Base-by-base conservation (phyloP, 2,797 vertebrate species). In the Bradypodion pumilum region DNA sequence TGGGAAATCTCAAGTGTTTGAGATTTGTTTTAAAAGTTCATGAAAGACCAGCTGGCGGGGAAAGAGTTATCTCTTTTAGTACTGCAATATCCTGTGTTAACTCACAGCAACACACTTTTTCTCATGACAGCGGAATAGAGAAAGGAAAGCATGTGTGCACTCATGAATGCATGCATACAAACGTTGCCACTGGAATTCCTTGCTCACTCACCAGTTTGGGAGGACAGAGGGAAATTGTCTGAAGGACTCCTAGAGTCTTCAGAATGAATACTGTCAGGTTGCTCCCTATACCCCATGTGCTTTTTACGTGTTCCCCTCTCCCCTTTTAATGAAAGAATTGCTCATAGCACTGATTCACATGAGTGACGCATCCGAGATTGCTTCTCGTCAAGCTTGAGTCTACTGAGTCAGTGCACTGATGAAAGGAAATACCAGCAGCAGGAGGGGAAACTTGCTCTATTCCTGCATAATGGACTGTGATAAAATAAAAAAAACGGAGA, bases 221-320 rank as follows among this genome's bases (percentile, higher is more conserved):
- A 90, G 89, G 90, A 81, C 85, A 87, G 82, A 85, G 52, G 86
- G 88, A 86, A 69, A 85, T 89, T 80, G 88, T 89, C 37, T 76
- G 88, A 75, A 86, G 87, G 78, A 32, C 63, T 59, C 80, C 46
- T 12, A 0, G 29, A 27, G 66, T 87, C 59, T 3, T 32, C 25
- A 56, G 80, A 10, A 82, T 56, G 15, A 49, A 2, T 3, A 70
- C 25, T 88, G 1, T 1, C 16, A 63, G 5, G 16, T 37, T 0
- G 27, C 35, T 60, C 70, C 21, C 35, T 5, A 60, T 8, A 69
- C 52, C 77, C 44, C 56, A 7, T 19, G n/a, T 65, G 40, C 1
- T 23, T 62, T 65, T 81, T 46, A 10, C 52, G 29, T 56, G 13
- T 27, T 0, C 15, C 60, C 46, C 69, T 29, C 10, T 42, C 21